These are phyloP conservation scores for Sphaeramia orbicularis DNA, from an alignment of 2,797 vertebrate species.

Conservation along the genomic window DNA sequence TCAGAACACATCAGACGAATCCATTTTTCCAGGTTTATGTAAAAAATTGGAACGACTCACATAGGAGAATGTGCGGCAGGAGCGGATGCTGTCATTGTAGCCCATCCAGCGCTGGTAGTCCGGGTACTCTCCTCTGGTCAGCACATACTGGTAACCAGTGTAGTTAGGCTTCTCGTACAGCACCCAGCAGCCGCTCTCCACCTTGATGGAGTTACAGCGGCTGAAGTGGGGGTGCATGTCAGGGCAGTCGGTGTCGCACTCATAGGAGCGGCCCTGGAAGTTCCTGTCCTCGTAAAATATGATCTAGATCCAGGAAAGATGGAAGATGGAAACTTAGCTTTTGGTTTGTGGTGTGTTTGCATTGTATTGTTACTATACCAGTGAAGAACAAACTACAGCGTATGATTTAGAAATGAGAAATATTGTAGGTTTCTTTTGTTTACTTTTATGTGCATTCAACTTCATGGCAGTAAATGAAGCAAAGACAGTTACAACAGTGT, in stretches of 20 bases:
- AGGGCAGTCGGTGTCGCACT: slow-evolving; percentile 78
- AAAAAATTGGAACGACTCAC: slow-evolving; percentile 58
- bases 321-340: background rate
- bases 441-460: background rate
- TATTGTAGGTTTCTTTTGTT: background rate
- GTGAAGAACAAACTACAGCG: background rate
- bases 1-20: no score
- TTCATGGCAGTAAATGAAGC: background rate
- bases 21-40: no score
- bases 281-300: slow-evolving; percentile 79
- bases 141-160: slow-evolving; percentile 80
- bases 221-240: slow-evolving; percentile 82
- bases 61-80: slow-evolving; percentile 77
- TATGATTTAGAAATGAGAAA: background rate
- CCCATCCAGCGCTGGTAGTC: slow-evolving; percentile 85
- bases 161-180: slow-evolving; percentile 82
- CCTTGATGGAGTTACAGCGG: slow-evolving; percentile 80
- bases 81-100: slow-evolving; percentile 80
- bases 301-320: slow-evolving; percentile 61
- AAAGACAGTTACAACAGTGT: background rate
- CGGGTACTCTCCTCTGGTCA: slow-evolving; percentile 80
- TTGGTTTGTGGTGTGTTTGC: background rate
- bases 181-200: slow-evolving; percentile 83
- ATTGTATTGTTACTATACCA: background rate
- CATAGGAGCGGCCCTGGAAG: slow-evolving; percentile 80